Base-by-base conservation (phyloP, 2,888 invertebrate genomes). In the Agrilus biguttatus region DNA sequence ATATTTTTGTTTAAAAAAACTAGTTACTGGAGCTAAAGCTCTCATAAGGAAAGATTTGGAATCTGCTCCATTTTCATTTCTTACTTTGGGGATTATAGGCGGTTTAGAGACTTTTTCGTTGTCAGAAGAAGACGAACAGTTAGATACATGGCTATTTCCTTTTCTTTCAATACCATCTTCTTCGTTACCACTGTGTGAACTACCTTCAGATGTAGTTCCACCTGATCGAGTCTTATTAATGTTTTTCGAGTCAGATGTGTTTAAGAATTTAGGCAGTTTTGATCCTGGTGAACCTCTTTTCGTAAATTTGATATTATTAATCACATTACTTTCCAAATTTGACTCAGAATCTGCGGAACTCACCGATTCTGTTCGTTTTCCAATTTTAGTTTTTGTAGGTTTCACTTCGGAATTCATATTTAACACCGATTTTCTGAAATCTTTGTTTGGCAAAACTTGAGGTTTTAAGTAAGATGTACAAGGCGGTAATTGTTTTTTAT, bases 11-110 rank as follows among this genome's bases (percentile, higher is more conserved):
- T 78, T 81, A 56, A 84, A 84, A 48, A 83, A 71, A 66, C 78
- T 82, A 14, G 83, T 81, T 6, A 84, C 82, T 1, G 83, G 83
- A 39, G 81, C 83, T 53, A 86, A 63, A 37, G 83, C 81, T 55
- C 83, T 66, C 66, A 82, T 78, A 40, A 84, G 67, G 58, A 82
- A 80, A 21, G 80, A 78, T 61, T 82, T 82, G 0, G 80, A 79
- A 53, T 80, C 78, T 21, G 56, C 52, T 57, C 78, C 79, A 13
- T 57, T 57, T 41, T 71, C 65, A 41, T 52, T 53, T 43, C 59
- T 65, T 2, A 57, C 54, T 49, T 66, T 68, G 12, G 70, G 66
- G 51, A 62, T 65, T 5, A 68, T 63, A 2, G 75, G 73, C 14
- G 76, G 69, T 52, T 68, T 70, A 3, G 71, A 63, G 32, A 74